phyloP scores from a whole-genome alignment of 2,113 vertebrate genomes.

The Prochilodus magdalenae region DNA sequence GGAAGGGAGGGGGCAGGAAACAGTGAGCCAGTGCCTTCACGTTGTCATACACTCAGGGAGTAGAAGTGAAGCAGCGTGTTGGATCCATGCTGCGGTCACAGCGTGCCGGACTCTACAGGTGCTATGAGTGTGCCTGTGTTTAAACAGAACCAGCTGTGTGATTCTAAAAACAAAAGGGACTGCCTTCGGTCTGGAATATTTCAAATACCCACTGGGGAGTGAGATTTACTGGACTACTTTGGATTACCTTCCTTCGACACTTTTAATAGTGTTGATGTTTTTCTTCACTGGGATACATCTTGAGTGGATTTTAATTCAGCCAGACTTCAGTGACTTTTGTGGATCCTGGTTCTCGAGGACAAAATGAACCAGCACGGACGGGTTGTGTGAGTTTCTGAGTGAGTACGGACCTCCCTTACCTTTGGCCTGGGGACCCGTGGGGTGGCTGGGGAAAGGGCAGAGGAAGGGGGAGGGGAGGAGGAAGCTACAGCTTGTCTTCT shows the following conservation, averaged over 20 bases:
- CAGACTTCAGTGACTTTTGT: not conserved
- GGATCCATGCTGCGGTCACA: constrained; percentile 11
- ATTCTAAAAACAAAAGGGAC: constrained; percentile 9
- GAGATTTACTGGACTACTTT: not conserved
- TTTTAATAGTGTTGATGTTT: not conserved
- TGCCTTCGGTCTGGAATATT: constrained; percentile 24
- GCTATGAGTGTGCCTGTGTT: not conserved
- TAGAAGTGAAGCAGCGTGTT: constrained; percentile 28
- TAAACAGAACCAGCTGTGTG: constrained; percentile 17
- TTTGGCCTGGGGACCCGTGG: constrained; percentile 45
- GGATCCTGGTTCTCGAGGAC: not conserved
- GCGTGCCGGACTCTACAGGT: constrained; percentile 39
- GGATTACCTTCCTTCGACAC: not conserved
- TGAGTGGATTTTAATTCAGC: constrained; percentile 13
- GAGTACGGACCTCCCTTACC: constrained; percentile 41
- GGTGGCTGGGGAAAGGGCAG: constrained; percentile 17
- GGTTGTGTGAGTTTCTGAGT: constrained; percentile 35
- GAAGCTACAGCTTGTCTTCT: constrained; percentile 40
- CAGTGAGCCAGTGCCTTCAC: constrained; percentile 38
- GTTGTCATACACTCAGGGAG: constrained; percentile 39
- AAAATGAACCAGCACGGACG: constrained; percentile 21
- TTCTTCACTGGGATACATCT: not conserved
- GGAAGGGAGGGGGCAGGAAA: constrained; percentile 52
- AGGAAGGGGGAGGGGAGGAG: constrained; percentile 71
- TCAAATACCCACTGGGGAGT: not conserved